phyloP scores from a whole-genome alignment of 1,140 invertebrate genomes.

The Schlechtendalia chinensis region DNA sequence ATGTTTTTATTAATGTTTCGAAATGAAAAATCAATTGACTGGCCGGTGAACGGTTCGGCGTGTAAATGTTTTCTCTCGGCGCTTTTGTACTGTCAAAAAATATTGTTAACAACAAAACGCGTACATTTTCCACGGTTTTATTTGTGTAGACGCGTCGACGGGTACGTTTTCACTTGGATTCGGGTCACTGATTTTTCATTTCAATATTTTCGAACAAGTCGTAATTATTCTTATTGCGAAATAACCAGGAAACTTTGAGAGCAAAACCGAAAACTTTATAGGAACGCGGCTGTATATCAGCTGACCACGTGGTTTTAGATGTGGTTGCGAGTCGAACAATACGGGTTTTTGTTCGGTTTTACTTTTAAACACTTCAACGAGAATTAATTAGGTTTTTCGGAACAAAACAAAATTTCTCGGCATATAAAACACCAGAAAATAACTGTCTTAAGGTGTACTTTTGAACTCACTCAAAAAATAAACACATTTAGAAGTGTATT shows the following conservation, averaged over 20 bases:
- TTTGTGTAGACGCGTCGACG: background rate
- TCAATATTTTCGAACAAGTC: background rate
- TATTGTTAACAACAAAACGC: background rate
- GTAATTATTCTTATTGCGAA: background rate
- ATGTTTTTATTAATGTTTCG: constrained; percentile 20
- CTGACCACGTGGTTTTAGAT: background rate
- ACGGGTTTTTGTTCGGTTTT: background rate
- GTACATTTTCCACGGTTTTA: background rate
- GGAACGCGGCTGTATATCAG: background rate
- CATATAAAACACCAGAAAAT: background rate
- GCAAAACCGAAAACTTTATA: background rate
- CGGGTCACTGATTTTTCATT: constrained; percentile 18
- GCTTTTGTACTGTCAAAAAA: background rate
- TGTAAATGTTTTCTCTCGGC: constrained; percentile 2
- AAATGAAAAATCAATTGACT: constrained; percentile 25
- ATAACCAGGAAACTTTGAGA: background rate
- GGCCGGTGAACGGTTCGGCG: background rate
- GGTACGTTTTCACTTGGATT: background rate
- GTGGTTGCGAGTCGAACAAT: background rate
- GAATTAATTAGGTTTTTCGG: background rate
- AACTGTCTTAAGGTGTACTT: background rate
- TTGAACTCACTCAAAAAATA: background rate
- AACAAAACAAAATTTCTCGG: background rate
- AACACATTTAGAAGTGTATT: background rate
- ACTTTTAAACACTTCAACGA: background rate